Conservation (phyloP, 2,888 invertebrate species). For the Hofmannophila pseudospretella region DNA sequence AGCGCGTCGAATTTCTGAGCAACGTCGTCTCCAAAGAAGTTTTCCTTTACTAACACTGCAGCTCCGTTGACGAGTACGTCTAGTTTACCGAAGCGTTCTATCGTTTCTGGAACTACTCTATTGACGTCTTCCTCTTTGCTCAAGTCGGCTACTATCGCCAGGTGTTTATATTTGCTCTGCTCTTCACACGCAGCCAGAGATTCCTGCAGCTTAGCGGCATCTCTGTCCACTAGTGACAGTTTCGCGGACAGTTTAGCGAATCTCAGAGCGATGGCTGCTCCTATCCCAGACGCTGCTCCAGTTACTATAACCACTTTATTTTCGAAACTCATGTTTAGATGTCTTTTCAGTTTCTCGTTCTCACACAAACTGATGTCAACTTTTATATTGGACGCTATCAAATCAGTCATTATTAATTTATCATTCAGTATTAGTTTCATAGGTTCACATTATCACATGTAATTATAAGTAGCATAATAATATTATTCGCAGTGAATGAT, state of each 20-base stretch:
- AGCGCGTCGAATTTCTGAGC: slow-evolving; percentile 2
- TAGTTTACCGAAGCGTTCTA: slow-evolving; percentile 1
- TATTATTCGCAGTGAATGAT: too few relatives aligned
- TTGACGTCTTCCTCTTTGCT: slow-evolving; percentile 4
- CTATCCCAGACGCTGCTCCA: slow-evolving; percentile 41
- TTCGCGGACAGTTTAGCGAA: slow-evolving; percentile 3
- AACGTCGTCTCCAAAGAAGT: slow-evolving; percentile 7
- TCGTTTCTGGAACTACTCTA: slow-evolving; percentile 2
- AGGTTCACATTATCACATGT: too few relatives aligned
- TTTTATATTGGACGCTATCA: too few relatives aligned
- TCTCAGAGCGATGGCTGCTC: not conserved
- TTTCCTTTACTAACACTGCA: not conserved
- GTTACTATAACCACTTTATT: slow-evolving; percentile 43
- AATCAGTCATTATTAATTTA: too few relatives aligned
- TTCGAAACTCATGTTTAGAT: slow-evolving; percentile 30
- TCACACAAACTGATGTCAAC: too few relatives aligned
- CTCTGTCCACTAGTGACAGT: slow-evolving; percentile 21
- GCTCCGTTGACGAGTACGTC: not conserved
- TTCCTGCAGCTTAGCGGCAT: slow-evolving; percentile 11
- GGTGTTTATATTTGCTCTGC: not conserved
- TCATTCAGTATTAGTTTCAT: too few relatives aligned
- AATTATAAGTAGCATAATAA: too few relatives aligned
- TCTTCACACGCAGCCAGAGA: not conserved
- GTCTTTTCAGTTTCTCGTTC: too few relatives aligned
- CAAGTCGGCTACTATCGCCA: slow-evolving; percentile 2